phyloP scores from a whole-genome alignment of 2,797 vertebrate genomes.

The Mycteria americana region DNA sequence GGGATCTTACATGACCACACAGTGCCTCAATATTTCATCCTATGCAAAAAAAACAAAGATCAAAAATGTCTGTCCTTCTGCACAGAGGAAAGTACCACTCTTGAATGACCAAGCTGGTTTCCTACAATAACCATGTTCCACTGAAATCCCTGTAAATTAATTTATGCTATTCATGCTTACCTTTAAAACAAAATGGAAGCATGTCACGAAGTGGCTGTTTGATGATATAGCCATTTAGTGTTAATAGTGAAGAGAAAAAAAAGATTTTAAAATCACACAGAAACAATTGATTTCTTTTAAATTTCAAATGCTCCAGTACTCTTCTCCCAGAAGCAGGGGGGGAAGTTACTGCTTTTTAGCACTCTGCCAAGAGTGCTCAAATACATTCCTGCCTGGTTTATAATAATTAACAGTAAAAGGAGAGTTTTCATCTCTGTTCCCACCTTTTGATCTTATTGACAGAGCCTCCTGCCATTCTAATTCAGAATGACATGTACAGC shows the following conservation, averaged over 20 bases:
- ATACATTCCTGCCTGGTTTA: neutral
- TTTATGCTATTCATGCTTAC: neutral
- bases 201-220: neutral
- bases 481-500: slow-evolving; percentile 23
- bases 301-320: neutral
- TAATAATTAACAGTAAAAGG: slow-evolving; percentile 27
- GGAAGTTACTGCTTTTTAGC: neutral
- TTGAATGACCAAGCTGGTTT: neutral
- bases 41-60: neutral
- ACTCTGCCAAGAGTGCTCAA: neutral
- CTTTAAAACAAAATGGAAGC: neutral
- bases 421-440: slow-evolving; percentile 1
- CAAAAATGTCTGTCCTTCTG: neutral
- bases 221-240: neutral
- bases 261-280: neutral
- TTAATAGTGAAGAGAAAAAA: neutral
- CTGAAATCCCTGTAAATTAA: neutral
- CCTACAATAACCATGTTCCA: neutral
- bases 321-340: neutral
- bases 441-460: slow-evolving; percentile 41
- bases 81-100: neutral
- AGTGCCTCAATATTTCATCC: neutral
- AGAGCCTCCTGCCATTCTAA: slow-evolving; percentile 23
- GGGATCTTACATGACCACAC: neutral
- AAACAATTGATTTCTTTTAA: neutral